Evolutionary conservation across 2,113 vertebrate species (phyloP).

Genomic region (Sinocyclocheilus rhinocerous): DNA sequence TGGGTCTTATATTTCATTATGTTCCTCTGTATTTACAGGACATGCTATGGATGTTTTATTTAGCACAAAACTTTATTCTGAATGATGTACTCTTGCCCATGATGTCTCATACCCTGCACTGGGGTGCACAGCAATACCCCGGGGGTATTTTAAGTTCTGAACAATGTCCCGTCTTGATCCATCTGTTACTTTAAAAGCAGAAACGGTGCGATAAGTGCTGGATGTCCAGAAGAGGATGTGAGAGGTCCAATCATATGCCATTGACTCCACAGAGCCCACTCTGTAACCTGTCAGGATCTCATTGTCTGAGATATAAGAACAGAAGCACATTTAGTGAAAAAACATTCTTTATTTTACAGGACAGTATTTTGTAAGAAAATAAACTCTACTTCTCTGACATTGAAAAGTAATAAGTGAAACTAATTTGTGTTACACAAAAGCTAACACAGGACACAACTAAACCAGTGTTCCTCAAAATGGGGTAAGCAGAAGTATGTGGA

Average conservation of each 20-base stretch:
- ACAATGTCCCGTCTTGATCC: slow-evolving; percentile 91
- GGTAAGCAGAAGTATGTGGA: no score
- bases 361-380: slow-evolving; percentile 57
- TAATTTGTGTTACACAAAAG: neutral
- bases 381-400: slow-evolving; percentile 34
- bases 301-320: slow-evolving; percentile 81
- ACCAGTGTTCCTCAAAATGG: no score
- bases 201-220: slow-evolving; percentile 84
- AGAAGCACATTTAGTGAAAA: slow-evolving; percentile 3
- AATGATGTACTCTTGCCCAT: neutral
- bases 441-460: no score
- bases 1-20: neutral
- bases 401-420: neutral
- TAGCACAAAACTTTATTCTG: neutral
- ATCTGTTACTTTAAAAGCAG: slow-evolving; percentile 89
- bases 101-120: slow-evolving; percentile 84
- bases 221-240: slow-evolving; percentile 98
- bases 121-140: slow-evolving; percentile 92
- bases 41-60: neutral
- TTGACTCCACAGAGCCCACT: slow-evolving; percentile 90
- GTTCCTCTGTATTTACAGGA: neutral
- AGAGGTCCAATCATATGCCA: slow-evolving; percentile 98
- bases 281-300: slow-evolving; percentile 89
- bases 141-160: slow-evolving; percentile 90
- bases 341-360: neutral